Evolutionary conservation across 1,140 invertebrate species (phyloP), one percentile per base, ranked within the genome.

Genomic region (Hypothenemus hampei): DNA sequence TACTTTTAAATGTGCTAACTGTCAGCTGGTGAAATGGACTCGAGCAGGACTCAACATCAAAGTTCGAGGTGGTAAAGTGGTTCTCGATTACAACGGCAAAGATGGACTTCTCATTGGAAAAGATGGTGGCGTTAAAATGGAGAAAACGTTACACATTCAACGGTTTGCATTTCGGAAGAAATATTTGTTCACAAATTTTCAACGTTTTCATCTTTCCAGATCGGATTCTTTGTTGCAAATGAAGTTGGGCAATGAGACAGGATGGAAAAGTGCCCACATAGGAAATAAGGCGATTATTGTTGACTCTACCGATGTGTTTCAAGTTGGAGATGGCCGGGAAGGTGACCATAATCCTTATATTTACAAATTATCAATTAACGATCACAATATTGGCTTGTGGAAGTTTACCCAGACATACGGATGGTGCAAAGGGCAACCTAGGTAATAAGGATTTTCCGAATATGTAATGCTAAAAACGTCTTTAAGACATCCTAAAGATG

Each of bases 371-470:
- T 44, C 57, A 7, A 22, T 92, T 1, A 89, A 96, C 71, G 85
- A 83, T 4, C 78, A 82, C 22, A 81, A 78, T 0, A 73, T 97
- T 36, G 93, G 93, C 0, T 74, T 97, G 0, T 97, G 91, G 89
- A 91, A 95, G 72, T 97, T 94, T 67, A 54, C 73, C 1, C 74
- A 77, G 22, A 78, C 82, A 51, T 70, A 66, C 58, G 76, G 77
- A 51, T 80, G 80, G 5, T 97, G 93, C 65, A 76, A 75, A 36
- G 85, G 84, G 11, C 90, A 88, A 59, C 80, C 86, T 86, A 73
- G 71, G 31, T 20, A 44, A 22, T 22, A 41, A 20, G 18, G 11
- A 22, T 39, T 1, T 31, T 3, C 1, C 13, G 23, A 23, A 43
- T 40, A n/a, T n/a, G n/a, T n/a, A n/a, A n/a, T n/a, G n/a, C n/a